Conservation (phyloP, 2,888 invertebrate species). For the Teleiodes luculella region DNA sequence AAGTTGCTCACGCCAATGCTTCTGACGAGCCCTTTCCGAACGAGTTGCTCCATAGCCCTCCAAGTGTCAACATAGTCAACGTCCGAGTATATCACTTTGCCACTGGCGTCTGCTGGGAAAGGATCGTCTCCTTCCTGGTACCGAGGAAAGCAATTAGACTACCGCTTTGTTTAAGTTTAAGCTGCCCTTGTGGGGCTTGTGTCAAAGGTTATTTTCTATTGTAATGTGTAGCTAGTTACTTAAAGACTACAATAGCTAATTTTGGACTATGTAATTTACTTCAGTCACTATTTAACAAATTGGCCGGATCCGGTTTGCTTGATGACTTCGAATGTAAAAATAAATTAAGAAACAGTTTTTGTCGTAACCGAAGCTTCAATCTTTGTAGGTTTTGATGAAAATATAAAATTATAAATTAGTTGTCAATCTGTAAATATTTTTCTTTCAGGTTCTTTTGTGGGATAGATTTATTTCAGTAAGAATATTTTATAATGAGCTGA, state of each 20-base stretch:
- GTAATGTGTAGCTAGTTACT: neutral
- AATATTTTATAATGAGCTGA: too few species aligned
- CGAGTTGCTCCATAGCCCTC: constrained; percentile 83
- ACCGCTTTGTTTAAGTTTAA: neutral
- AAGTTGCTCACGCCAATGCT: constrained; percentile 87
- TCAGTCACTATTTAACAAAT: too few species aligned
- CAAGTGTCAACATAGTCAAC: constrained; percentile 83
- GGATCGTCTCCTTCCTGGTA: constrained; percentile 78
- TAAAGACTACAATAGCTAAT: neutral
- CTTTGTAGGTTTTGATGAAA: too few species aligned
- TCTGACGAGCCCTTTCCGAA: constrained; percentile 80
- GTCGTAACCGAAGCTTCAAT: too few species aligned
- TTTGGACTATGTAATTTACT: neutral
- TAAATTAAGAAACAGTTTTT: too few species aligned
- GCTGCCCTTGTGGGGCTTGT: neutral
- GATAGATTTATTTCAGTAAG: too few species aligned
- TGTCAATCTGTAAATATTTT: too few species aligned
- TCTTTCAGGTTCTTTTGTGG: too few species aligned
- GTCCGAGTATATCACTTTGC: constrained; percentile 77
- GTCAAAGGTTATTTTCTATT: neutral
- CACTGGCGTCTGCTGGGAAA: constrained; percentile 77
- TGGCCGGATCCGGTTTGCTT: too few species aligned
- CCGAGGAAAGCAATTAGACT: constrained; percentile 17
- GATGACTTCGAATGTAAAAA: too few species aligned
- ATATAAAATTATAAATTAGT: too few species aligned